Evolutionary conservation across 2,797 vertebrate species (phyloP), one percentile per base, ranked within the genome.

Genomic region (Coccyzus lansbergi): DNA sequence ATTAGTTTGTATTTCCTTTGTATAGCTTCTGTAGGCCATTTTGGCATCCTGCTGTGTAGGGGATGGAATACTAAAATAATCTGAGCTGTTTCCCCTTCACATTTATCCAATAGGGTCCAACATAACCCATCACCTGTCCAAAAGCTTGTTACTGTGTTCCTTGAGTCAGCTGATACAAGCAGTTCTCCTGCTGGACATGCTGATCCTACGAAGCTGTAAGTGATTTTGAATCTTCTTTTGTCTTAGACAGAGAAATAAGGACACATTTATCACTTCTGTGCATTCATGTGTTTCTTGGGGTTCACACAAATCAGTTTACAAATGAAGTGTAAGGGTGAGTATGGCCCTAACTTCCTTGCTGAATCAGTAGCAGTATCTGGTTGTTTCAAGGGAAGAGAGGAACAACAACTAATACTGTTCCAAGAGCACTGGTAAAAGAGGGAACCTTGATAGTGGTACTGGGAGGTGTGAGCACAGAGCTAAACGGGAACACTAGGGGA

Each of bases 61-160:
- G 87, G 62, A 85, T 71, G 55, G n/a, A 89, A 34, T 89, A 87
- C 79, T 77, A 28, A 70, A 81, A 86, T 51, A 86, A 87, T 62
- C 65, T 75, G 77, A 89, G 58, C 76, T 83, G 91, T 93, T 85
- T 44, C 16, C 34, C 65, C 38, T 92, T 83, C 48, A 17, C 48
- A 83, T 92, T 62, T 86, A 89, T 91, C 78, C 22, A 12, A 34
- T 68, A 65, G 52, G 52, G 44, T 87, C 88, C 83, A 38, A 26
- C 48, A 10, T 48, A 69, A 93, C 56, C 71, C 79, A 56, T 94
- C 78, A 85, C 69, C 87, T 91, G 84, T 72, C 69, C 88, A 77
- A 69, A 81, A 87, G 58, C 82, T 85, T 62, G 63, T 86, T 86
- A 71, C 76, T 92, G 49, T 83, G 34, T 78, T 86, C 40, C 34